Conservation (phyloP, 2,888 invertebrate genomes). For the Sepioteuthis lessoniana region DNA sequence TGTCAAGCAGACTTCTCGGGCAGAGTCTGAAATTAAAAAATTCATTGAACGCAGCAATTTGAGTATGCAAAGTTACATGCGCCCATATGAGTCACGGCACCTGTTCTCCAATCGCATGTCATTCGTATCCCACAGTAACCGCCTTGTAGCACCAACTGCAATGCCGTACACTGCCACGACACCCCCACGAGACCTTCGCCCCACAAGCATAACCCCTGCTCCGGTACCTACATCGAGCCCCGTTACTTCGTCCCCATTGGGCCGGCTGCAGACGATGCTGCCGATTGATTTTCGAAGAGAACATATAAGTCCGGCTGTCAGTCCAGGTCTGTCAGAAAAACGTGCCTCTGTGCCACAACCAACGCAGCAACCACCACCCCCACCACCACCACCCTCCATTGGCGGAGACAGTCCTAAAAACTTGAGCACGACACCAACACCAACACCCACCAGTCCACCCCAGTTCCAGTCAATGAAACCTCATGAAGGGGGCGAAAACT, state of each 20-base stretch:
- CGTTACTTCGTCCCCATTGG: slow-evolving; percentile 85
- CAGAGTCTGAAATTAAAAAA: slow-evolving; percentile 79
- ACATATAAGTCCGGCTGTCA: slow-evolving; percentile 60
- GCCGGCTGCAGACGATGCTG: slow-evolving; percentile 94
- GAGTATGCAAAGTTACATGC: slow-evolving; percentile 70
- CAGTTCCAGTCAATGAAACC: slow-evolving; percentile 49
- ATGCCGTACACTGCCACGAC: slow-evolving; percentile 61
- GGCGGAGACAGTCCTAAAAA: slow-evolving; percentile 65
- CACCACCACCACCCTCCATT: slow-evolving; percentile 49
- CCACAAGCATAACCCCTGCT: slow-evolving; percentile 55
- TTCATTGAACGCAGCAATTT: slow-evolving; percentile 78
- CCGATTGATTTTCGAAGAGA: slow-evolving; percentile 88
- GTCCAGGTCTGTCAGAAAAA: slow-evolving; percentile 58
- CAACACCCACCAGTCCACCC: slow-evolving; percentile 46
- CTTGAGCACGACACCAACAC: slow-evolving; percentile 61
- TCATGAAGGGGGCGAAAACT: slow-evolving; percentile 47
- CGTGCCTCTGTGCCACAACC: slow-evolving; percentile 54
- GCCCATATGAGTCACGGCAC: slow-evolving; percentile 69
- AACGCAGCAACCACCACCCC: slow-evolving; percentile 49
- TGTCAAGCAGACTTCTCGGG: slow-evolving; percentile 66
- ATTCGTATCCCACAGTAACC: slow-evolving; percentile 58
- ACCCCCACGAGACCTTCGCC: slow-evolving; percentile 60
- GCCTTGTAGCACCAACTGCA: slow-evolving; percentile 64
- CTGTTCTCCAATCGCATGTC: slow-evolving; percentile 64
- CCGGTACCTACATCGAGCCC: slow-evolving; percentile 76